phyloP scores from a whole-genome alignment of 2,797 vertebrate species.

The Centroberyx gerrardi region DNA sequence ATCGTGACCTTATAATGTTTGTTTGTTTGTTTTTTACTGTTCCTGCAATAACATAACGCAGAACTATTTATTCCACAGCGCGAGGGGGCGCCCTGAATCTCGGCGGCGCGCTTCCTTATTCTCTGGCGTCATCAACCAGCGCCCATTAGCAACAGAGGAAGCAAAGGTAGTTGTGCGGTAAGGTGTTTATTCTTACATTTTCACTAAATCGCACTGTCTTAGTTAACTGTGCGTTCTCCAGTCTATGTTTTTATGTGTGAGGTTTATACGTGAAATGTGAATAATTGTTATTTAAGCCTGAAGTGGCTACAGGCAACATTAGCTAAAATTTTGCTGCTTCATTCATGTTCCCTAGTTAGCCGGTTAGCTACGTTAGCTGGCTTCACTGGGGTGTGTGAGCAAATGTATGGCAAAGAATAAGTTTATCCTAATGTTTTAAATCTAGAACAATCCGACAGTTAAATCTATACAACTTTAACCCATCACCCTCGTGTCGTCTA shows the following conservation, averaged over 20 bases:
- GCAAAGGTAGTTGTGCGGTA: background rate
- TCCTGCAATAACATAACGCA: background rate
- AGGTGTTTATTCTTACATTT: background rate
- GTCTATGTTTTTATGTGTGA: too few relatives aligned
- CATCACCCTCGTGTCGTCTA: too few relatives aligned
- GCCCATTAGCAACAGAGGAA: background rate
- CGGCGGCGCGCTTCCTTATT: background rate
- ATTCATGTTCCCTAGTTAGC: conserved; percentile 1
- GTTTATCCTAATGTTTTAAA: too few relatives aligned
- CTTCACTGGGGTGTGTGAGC: background rate
- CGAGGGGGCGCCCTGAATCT: background rate
- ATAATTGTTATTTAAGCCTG: too few relatives aligned
- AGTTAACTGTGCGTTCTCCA: background rate
- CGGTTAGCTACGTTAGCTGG: background rate
- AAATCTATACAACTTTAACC: too few relatives aligned
- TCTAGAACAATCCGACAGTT: too few relatives aligned
- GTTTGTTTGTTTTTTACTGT: background rate
- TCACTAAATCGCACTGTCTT: background rate
- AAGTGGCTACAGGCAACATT: background rate
- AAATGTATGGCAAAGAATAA: background rate
- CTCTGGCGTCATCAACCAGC: background rate
- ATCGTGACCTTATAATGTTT: too few relatives aligned
- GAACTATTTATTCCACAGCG: background rate
- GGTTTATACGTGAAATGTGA: too few relatives aligned
- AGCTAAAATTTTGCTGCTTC: conserved; percentile 5